Conservation (phyloP, 2,113 vertebrate genomes). For the Tenebrosternarchus preto region DNA sequence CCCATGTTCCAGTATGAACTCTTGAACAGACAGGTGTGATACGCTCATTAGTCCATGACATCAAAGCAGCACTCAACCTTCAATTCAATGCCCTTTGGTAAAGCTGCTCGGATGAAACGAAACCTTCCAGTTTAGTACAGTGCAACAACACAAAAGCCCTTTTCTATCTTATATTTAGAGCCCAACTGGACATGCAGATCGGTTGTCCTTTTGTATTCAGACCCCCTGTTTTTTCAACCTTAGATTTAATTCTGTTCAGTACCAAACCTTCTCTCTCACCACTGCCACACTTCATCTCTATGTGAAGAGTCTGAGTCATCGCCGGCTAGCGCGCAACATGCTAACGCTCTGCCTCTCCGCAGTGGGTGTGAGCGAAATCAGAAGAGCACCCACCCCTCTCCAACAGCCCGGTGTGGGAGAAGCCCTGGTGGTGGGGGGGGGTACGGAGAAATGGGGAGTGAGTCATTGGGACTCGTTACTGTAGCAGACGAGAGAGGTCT, state of each 20-base stretch:
- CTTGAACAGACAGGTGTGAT: not conserved
- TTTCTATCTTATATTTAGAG: constrained; percentile 33
- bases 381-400: not conserved
- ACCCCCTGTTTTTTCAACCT: not conserved
- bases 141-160: not conserved
- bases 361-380: constrained; percentile 26
- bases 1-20: not conserved
- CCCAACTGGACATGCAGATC: not conserved
- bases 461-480: constrained; percentile 41
- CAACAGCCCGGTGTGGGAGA: constrained; percentile 1
- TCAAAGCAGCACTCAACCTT: not conserved
- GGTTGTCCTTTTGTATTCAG: too few species aligned
- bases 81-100: not conserved
- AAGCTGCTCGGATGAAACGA: constrained; percentile 10
- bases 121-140: not conserved
- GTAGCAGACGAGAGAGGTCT: constrained; percentile 12
- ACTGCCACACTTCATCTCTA: constrained; percentile 24
- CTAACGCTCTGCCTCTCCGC: constrained; percentile 21
- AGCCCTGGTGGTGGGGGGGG: constrained; percentile 4
- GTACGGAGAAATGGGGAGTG: constrained; percentile 25
- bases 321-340: constrained; percentile 22
- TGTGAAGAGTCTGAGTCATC: constrained; percentile 49
- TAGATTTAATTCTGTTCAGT: constrained; percentile 24
- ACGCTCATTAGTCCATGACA: not conserved
- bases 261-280: constrained; percentile 28